Evolutionary conservation across 2,113 vertebrate genomes (phyloP).

Genomic region (Hippolais icterina): DNA sequence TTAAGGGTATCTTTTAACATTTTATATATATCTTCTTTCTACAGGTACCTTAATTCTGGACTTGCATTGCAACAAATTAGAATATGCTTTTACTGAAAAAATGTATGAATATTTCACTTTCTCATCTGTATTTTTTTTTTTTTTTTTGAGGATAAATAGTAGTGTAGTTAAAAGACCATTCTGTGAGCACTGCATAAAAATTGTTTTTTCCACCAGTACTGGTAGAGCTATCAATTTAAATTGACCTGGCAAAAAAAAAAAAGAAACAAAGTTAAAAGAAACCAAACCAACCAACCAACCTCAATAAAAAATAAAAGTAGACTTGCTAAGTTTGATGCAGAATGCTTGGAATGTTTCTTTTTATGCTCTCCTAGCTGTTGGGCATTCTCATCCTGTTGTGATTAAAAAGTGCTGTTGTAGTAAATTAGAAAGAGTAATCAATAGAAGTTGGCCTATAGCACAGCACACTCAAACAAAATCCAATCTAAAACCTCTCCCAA

Average conservation of each 20-base stretch:
- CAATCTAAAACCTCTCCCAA: not conserved
- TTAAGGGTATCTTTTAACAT: not conserved
- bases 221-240: not conserved
- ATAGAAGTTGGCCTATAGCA: not conserved
- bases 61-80: not conserved
- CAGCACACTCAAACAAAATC: not conserved
- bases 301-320: not conserved
- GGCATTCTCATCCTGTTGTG: not conserved
- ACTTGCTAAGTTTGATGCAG: not conserved
- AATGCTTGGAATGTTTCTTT: not conserved
- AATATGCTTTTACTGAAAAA: not conserved
- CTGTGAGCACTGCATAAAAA: not conserved
- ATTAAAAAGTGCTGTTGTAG: not conserved
- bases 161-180: not conserved
- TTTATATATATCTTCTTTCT: not conserved
- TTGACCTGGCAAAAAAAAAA: not conserved
- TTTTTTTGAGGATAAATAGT: not conserved
- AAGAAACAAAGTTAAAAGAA: not conserved
- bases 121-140: not conserved
- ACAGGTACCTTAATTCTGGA: not conserved
- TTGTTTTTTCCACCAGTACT: not conserved
- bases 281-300: not conserved
- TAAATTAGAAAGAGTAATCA: not conserved
- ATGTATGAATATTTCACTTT: not conserved
- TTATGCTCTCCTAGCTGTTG: not conserved